Evolutionary conservation across 2,797 vertebrate species (phyloP), one percentile per base, ranked within the genome.

Genomic region (Setipinna tenuifilis): DNA sequence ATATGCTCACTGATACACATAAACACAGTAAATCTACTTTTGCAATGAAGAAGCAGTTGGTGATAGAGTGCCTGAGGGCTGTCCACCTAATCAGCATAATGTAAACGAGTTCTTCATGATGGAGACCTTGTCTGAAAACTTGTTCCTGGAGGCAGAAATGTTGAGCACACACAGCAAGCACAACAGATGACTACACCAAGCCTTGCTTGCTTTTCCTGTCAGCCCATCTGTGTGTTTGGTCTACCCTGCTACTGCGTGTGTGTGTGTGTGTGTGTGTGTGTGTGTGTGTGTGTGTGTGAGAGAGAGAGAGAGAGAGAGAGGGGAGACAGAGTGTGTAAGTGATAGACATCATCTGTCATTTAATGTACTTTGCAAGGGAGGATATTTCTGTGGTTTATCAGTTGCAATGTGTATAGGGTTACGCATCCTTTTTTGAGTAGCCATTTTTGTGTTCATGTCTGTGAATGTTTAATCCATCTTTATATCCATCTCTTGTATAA

Each of bases 181-280:
- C 6, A 44, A 25, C 71, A 78, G 71, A 78, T 78, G 71, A 78
- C 71, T 78, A 44, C 31, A 78, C 71, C 41, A 16, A 44, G 17
- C 35, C 31, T 78, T 75, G 68, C 68, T 75, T 28, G 3, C 68
- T 78, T 44, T 44, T 44, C 71, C 19, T 7, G 71, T 78, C 35
- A 17, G 71, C 71, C 71, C 71, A 44, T 78, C 71, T 78, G 71
- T 78, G 71, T 78, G 71, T 78, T 78, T 44, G 71, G 35, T 44
- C 71, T 44, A 21, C 71, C 0, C 35, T 78, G 35, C 2, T 78
- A 16, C 19, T 59, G 17, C 21, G 17, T n/a, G 19, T 59, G 58
- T 19, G 2, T 59, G 58, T 59, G 58, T 59, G 71, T 44, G 71
- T n/a, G 17, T 21, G 16, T 31, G 35, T 59, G 17, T 59, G 58